These are phyloP conservation scores for Clamator glandarius DNA, from an alignment of 2,797 vertebrate species.

Conservation along the genomic window DNA sequence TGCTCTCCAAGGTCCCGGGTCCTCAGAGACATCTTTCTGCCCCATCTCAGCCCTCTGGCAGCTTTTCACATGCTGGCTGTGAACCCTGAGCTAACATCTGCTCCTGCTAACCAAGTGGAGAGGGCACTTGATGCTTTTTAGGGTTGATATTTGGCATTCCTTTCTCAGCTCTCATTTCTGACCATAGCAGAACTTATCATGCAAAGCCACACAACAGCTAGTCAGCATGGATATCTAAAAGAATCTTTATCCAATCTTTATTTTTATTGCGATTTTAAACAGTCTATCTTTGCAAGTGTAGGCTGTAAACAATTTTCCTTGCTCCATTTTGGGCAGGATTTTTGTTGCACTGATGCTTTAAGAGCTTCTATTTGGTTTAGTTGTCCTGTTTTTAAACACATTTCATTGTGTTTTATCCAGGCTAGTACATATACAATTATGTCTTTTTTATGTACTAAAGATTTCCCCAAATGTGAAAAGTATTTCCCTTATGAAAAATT, in stretches of 20 bases:
- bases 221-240: not conserved
- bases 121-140: fast-evolving
- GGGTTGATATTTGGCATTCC: not conserved
- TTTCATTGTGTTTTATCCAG: not conserved
- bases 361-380: not conserved
- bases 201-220: not conserved
- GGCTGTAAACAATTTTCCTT: not conserved
- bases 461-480: not conserved
- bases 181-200: not conserved
- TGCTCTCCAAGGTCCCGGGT: not conserved
- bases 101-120: not conserved
- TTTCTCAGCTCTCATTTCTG: not conserved
- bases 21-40: not conserved
- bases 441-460: not conserved
- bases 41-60: not conserved
- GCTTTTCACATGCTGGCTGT: not conserved
- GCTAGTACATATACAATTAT: not conserved
- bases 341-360: not conserved
- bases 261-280: not conserved
- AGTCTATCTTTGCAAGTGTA: not conserved
- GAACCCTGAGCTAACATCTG: not conserved
- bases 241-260: not conserved
- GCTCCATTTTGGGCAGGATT: not conserved
- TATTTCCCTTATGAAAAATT: conserved; percentile 12
- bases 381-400: not conserved